Base-by-base conservation (phyloP, 1,140 invertebrate genomes). In the Brachionus koreanus region DNA sequence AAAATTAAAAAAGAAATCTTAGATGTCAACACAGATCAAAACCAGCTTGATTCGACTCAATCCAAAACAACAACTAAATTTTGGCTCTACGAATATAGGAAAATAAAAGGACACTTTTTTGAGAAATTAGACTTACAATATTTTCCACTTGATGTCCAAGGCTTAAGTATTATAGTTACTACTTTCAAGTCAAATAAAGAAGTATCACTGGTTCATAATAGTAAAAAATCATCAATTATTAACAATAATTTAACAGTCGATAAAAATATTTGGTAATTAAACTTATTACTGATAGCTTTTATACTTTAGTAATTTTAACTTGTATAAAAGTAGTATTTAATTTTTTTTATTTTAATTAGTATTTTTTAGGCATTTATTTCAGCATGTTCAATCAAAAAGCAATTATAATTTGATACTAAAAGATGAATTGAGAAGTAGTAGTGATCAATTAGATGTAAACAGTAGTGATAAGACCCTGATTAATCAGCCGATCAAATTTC, bases 361-460 rank as follows among this genome's bases (percentile, higher is more conserved):
- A 19, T 74, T 49, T n/a, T 74, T 10, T 16, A 84, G 84, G 84
- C 76, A 79, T 67, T 43, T 85, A 37, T 84, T 84, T 69, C 83
- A 85, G 79, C 84, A 85, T 65, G 83, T 85, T 13, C 84, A 85
- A 69, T 82, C 83, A 5, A 82, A 83, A 82, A 79, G 72, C 61
- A 74, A 75, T 84, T 35, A 84, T 85, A 81, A 84, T 67, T 6
- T 82, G 82, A 33, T 83, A 83, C 9, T 57, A 23, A 57, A 23
- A 57, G 49, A 57, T 57, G 49, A 57, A 19, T 19, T 57, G 19
- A 57, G 19, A 57, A n/a, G 84, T 57, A n/a, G 84, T 57, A 63
- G 83, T 83, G 25, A 85, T 76, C 25, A 82, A 77, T 13, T 12
- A 3, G 76, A 23, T 1, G 5, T 4, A 12, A 42, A 79, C 39